These are phyloP conservation scores for Atractosteus spatula DNA, from an alignment of 2,113 vertebrate genomes.

Conservation along the genomic window DNA sequence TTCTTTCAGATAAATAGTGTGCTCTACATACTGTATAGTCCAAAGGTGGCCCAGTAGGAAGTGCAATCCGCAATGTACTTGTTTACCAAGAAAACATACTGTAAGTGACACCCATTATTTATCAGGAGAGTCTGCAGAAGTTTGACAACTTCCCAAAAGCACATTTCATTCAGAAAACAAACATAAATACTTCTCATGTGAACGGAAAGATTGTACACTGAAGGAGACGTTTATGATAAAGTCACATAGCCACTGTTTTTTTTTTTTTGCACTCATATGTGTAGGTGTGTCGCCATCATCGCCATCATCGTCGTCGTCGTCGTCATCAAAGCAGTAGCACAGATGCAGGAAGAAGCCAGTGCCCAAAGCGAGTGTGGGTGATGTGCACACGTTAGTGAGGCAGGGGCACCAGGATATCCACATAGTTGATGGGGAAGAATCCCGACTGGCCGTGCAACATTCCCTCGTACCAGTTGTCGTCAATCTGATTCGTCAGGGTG, in stretches of 20 bases:
- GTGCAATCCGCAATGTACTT: not conserved
- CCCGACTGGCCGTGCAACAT: slow-evolving; percentile 94
- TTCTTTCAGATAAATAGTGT: too few species aligned
- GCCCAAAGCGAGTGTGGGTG: slow-evolving; percentile 23
- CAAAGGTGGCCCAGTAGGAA: too few species aligned
- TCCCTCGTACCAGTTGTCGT: slow-evolving; percentile 98
- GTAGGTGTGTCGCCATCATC: slow-evolving; percentile 8
- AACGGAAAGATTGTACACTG: slow-evolving; percentile 9
- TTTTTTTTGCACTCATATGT: slow-evolving; percentile 22
- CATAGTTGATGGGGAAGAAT: slow-evolving; percentile 98
- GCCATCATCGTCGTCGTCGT: slow-evolving; percentile 9
- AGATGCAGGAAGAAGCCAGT: slow-evolving; percentile 38
- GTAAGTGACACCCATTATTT: not conserved
- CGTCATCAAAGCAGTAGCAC: slow-evolving; percentile 45
- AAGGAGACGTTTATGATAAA: slow-evolving; percentile 8
- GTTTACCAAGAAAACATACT: not conserved
- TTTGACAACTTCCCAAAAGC: slow-evolving; percentile 7
- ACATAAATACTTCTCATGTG: slow-evolving; percentile 6
- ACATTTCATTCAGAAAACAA: not conserved
- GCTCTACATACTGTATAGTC: too few species aligned
- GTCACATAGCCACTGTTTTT: slow-evolving; percentile 21
- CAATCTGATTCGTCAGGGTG: slow-evolving; percentile 96
- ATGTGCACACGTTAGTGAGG: slow-evolving; percentile 75
- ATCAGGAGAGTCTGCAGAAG: not conserved
- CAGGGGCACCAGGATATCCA: slow-evolving; percentile 92